Evolutionary conservation across 2,113 vertebrate genomes (phyloP), one percentile per base, ranked within the genome.

Genomic region (Pollimyrus isidori): DNA sequence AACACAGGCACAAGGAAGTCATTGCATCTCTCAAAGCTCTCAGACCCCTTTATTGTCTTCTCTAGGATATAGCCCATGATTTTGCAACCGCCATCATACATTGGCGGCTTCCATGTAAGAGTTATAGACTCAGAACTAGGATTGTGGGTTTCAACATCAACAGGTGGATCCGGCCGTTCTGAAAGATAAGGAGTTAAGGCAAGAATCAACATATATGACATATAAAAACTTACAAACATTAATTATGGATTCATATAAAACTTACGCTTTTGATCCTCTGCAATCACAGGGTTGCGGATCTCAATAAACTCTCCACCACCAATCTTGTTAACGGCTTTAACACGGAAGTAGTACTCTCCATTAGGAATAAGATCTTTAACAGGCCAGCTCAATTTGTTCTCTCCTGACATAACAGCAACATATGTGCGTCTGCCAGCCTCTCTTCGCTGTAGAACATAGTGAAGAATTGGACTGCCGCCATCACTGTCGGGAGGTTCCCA

Each of bases 31-130:
- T 97, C 96, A 92, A 96, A 99, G 35, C 93, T 96, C 0, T 99
- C 98, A 21, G 97, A 97, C 26, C 97, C 98, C 90, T 99, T 99
- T 56, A 96, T 93, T 0, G 99, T 95, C 92, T 98, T 98, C 93
- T 99, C 98, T 91, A 99, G 93, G 26, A 99, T 95, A 88, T 99
- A 99, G 86, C 98, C 98, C 95, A 97, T 97, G 91, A 99, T 98
- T 91, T 98, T 97, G 93, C 97, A 97, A 86, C 98, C 98, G 3
- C 98, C 98, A 50, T 99, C 98, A n/a, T 95, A 97, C 88, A 97
- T 94, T 19, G 98, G 98, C 85, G 98, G 97, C 91, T 98, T 99
- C 98, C 98, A 99, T 0, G 96, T 98, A 90, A 99, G 95, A 0
- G 95, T 98, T 93, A 98, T 95, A 88, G 98, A 97, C 91, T 97